phyloP scores from a whole-genome alignment of 2,888 invertebrate species.

The Amiota communis region DNA sequence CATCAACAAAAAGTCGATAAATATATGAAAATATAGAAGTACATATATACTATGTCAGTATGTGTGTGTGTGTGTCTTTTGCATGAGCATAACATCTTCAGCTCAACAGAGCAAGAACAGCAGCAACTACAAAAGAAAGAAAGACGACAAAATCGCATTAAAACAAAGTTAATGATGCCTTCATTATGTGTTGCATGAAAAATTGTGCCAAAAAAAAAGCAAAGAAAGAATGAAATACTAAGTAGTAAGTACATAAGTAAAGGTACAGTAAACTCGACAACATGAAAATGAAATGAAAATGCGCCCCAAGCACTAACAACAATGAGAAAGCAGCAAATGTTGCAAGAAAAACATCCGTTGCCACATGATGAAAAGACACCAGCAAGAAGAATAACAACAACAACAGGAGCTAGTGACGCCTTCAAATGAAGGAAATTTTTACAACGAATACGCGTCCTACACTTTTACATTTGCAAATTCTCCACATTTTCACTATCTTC shows the following conservation, averaged over 20 bases:
- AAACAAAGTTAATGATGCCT: constrained; percentile 19
- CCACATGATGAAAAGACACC: background rate
- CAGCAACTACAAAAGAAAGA: background rate
- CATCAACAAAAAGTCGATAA: too few relatives aligned
- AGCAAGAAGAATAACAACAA: background rate
- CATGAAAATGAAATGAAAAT: too few relatives aligned
- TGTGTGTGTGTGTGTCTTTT: constrained; percentile 24
- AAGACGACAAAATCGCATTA: constrained; percentile 7
- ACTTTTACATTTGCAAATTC: background rate
- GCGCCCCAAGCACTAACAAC: background rate
- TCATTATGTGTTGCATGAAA: constrained; percentile 6
- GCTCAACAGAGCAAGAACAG: background rate
- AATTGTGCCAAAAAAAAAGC: constrained; percentile 1
- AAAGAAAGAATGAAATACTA: background rate
- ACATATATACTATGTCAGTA: too few relatives aligned
- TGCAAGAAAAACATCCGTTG: too few relatives aligned
- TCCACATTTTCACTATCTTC: background rate
- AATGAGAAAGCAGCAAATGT: background rate
- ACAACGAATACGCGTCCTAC: background rate
- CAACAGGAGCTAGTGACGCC: background rate
- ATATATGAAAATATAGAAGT: too few relatives aligned
- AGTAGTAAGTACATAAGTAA: too few relatives aligned
- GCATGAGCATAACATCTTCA: constrained; percentile 46
- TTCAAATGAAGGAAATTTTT: constrained; percentile 27
- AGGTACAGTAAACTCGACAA: background rate